phyloP scores from a whole-genome alignment of 1,140 invertebrate genomes.

The Matsumurasca onukii region DNA sequence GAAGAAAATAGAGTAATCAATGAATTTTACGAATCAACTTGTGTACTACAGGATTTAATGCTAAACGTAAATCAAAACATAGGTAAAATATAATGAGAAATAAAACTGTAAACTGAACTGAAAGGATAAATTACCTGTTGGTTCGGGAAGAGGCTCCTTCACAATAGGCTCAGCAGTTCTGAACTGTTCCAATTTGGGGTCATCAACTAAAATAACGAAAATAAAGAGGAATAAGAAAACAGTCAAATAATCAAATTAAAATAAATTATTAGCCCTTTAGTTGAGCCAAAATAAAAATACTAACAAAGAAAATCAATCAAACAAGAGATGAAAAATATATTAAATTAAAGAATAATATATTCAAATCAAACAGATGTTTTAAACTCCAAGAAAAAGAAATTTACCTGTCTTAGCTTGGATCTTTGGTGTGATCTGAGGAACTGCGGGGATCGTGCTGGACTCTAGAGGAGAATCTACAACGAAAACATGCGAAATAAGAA shows the following conservation, averaged over 20 bases:
- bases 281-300: neutral
- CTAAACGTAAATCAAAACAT: no score
- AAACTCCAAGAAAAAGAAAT: conserved; percentile 15
- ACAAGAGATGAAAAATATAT: neutral
- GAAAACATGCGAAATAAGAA: conserved; percentile 13
- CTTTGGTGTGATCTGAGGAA: conserved; percentile 51
- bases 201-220: conserved; percentile 45
- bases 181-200: conserved; percentile 42
- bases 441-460: conserved; percentile 51
- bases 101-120: neutral
- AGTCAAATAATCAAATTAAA: no score
- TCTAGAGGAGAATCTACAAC: conserved; percentile 56
- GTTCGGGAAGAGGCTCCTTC: conserved; percentile 30
- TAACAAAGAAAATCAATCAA: neutral
- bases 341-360: neutral
- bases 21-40: no score
- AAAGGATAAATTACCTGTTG: neutral
- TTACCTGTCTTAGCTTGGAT: conserved; percentile 22
- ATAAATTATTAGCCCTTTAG: no score
- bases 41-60: no score
- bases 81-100: no score
- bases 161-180: conserved; percentile 34
- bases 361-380: neutral
- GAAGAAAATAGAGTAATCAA: no score
- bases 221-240: conserved; percentile 20